These are phyloP conservation scores for Machimus atricapillus DNA, from an alignment of 2,888 invertebrate genomes.

Conservation along the genomic window DNA sequence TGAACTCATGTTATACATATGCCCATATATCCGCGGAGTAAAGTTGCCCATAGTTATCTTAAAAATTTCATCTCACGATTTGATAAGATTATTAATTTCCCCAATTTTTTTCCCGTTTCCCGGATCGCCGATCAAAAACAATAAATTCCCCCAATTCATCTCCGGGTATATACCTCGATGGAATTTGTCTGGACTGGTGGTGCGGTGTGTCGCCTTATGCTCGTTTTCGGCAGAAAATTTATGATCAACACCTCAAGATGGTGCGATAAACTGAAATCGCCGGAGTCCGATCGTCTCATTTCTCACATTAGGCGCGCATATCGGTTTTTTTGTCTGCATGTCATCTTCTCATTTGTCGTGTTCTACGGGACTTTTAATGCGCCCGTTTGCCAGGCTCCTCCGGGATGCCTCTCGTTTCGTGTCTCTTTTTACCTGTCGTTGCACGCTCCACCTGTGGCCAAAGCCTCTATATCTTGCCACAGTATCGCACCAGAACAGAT, in stretches of 20 bases:
- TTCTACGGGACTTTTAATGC: conserved; percentile 20
- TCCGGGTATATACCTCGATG: neutral
- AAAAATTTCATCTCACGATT: conserved; percentile 38
- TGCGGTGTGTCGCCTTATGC: neutral
- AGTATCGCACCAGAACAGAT: conserved; percentile 19
- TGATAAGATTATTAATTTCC: conserved; percentile 35
- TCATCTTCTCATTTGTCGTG: conserved; percentile 41
- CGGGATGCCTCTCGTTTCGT: neutral
- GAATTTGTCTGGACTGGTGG: neutral
- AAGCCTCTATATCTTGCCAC: neutral
- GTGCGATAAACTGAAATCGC: conserved; percentile 37
- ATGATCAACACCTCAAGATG: conserved; percentile 61
- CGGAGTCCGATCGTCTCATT: conserved; percentile 34
- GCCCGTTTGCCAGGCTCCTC: conserved; percentile 15
- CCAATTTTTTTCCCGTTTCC: conserved; percentile 23
- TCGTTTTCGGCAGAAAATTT: conserved; percentile 51
- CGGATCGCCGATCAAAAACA: conserved; percentile 37
- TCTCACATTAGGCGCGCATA: conserved; percentile 36
- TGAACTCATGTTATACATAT: neutral
- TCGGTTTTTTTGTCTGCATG: conserved; percentile 31
- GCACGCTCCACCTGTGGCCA: conserved; percentile 26
- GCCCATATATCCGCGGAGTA: neutral
- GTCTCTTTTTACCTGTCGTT: neutral
- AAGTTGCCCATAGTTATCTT: neutral
- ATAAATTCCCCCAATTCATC: conserved; percentile 35